Base-by-base conservation (phyloP, 1,140 invertebrate species). In the Temnothorax nylanderi region DNA sequence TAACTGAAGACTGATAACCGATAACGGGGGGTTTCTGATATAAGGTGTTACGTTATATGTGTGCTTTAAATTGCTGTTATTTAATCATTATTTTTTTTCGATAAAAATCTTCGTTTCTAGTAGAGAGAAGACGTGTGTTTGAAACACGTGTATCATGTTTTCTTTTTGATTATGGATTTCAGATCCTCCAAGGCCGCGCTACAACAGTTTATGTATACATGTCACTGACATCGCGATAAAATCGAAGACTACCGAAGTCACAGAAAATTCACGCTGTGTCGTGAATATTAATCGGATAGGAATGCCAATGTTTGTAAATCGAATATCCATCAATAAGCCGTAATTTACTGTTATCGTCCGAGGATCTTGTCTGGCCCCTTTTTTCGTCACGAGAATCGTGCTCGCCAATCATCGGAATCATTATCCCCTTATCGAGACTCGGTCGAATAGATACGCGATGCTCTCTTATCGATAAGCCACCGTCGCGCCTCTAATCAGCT, bases 381-480 rank as follows among this genome's bases (percentile, higher is more conserved):
- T 75, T 44, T 72, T 67, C 58, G 26, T 18, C 44, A 41, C n/a
- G 16, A 58, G 5, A 54, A n/a, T 6, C 37, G 21, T 82, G 18
- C 41, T 10, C 26, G 16, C 13, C 26, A 47, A 60, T 60, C 72
- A 56, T 44, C 65, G 74, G 78, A 85, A 77, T 85, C 60, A 78
- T 37, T 85, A 34, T 85, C 60, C 62, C 21, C 34, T 85, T 85
- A 85, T 85, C 82, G 82, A 26, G 6, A n/a, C 18, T 44, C 21
- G 47, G 65, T 76, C n/a, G 58, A 85, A 69, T 56, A 64, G 74
- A 65, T 85, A 85, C 18, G 51, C 34, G 37, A 51, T 51, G 47
- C 41, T 78, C 16, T 85, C 11, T 85, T 85, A 85, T 26, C 58
- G 41, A 72, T 60, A 84, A 84, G n/a, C 32, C 64, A 80, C 47